Evolutionary conservation across 2,888 invertebrate genomes (phyloP), one percentile per base, ranked within the genome.

Genomic region (Torymus aiolomorphi): DNA sequence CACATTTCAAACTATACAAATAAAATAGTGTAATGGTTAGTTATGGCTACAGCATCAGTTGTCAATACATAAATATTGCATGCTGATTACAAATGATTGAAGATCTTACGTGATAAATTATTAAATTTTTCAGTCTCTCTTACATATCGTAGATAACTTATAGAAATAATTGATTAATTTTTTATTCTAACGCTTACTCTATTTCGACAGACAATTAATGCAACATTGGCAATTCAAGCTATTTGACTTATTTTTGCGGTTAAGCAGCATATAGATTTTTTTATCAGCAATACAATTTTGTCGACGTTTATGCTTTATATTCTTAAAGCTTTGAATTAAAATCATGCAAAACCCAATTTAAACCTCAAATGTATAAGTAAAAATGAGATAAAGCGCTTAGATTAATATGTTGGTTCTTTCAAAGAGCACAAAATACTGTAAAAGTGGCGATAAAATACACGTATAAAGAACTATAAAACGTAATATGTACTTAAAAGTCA

Each of bases 11-110:
- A 54, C 57, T 74, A 74, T 51, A 61, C 54, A 67, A 62, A 73
- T 56, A n/a, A 67, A 72, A 31, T 72, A 61, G 49, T 72, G 61
- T 72, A 66, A 72, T 72, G n/a, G n/a, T 49, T 66, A 67, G 66
- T 72, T 52, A 49, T 51, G 20, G 61, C 51, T 71, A 51, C 2
- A 61, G 57, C 57, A 20, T 59, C 62, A 62, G 62, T 54, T 20
- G 31, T 62, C 31, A 54, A 13, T 62, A 31, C 62, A 62, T 11
- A 18, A 63, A 62, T 54, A 13, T 54, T 54, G n/a, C 18, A 31
- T 56, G 42, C n/a, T 16, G 54, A 54, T 73, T 62, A 24, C 24
- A 10, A 51, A 13, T 51, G 51, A 61, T 63, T 63, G 10, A 51
- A 14, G 59, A 31, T 49, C 31, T 72, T 24, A 18, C 62, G 62